These are phyloP conservation scores for Mustela nigripes DNA, from an alignment of 2,113 vertebrate species.

Conservation along the genomic window DNA sequence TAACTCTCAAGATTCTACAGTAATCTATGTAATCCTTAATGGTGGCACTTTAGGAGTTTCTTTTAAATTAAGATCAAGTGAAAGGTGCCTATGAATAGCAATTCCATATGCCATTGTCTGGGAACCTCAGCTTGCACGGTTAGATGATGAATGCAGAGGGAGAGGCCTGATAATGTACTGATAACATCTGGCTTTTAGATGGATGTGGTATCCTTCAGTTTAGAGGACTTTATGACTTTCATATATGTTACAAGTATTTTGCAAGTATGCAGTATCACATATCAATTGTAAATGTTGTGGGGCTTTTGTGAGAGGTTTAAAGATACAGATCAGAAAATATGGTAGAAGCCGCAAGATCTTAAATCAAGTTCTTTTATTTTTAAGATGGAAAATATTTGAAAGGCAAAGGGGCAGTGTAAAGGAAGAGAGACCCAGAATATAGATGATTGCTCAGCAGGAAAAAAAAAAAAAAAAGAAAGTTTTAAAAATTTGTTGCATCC, in stretches of 20 bases:
- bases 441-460: not conserved
- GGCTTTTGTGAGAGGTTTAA: conserved; percentile 15
- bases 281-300: not conserved
- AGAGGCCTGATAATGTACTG: not conserved
- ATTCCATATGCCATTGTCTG: not conserved
- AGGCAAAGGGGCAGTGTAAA: not conserved
- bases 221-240: not conserved
- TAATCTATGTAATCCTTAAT: not conserved
- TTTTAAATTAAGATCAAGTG: not conserved
- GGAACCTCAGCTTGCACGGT: not conserved
- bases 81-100: conserved; percentile 12
- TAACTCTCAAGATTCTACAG: not conserved
- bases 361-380: conserved; percentile 58
- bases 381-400: conserved; percentile 37
- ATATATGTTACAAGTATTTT: not conserved
- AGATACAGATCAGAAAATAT: conserved; percentile 2
- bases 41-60: not conserved
- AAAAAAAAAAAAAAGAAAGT: not conserved
- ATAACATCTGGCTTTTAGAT: not conserved
- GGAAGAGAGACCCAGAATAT: not conserved
- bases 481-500: not conserved
- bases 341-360: not conserved
- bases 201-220: not conserved
- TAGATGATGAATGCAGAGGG: not conserved
- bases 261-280: not conserved